Base-by-base conservation (phyloP, 2,888 invertebrate species). In the Tachina lurida region DNA sequence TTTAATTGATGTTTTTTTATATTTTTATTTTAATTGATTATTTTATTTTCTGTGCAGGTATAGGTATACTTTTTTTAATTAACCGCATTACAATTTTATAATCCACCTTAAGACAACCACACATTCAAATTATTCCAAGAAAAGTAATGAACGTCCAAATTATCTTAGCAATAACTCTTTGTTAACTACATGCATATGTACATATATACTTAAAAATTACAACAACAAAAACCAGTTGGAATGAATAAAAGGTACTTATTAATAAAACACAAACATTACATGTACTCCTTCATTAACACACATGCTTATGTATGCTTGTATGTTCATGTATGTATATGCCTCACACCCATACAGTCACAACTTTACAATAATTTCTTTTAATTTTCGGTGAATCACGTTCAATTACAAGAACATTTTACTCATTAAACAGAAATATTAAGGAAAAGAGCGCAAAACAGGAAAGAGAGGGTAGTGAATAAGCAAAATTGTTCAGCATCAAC, bases 301-400 rank as follows among this genome's bases (percentile, higher is more conserved):
- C 0, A 31, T 31, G 31, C 31, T 31, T 31, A 7, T 31, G 31
- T 31, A 31, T 5, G 31, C 0, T 7, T 31, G 31, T 54, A 70
- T 70, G 77, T n/a, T n/a, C 74, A 78, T 45, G 62, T 45, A 74
- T 74, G 43, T 52, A 70, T 56, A 62, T 10, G 31, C 31, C 31
- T 31, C 31, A 31, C 31, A 31, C 31, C 31, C 31, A 31, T 31
- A 58, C 17, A 60, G 54, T 1, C 62, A 84, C 31, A 70, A 22
- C 49, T 43, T 60, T 39, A 63, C 17, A 52, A 52, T 52, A 58
- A 71, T 62, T 70, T 70, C 54, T 60, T 82, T 58, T 43, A 52
- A 68, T 83, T 83, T 78, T 85, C 31, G 80, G 84, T 87, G 87
- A 87, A 85, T 87, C 87, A 87, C 56, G 80, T 87, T 83, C 78